These are phyloP conservation scores for Ephialtes manifestator DNA, from an alignment of 2,888 invertebrate genomes.

Conservation along the genomic window DNA sequence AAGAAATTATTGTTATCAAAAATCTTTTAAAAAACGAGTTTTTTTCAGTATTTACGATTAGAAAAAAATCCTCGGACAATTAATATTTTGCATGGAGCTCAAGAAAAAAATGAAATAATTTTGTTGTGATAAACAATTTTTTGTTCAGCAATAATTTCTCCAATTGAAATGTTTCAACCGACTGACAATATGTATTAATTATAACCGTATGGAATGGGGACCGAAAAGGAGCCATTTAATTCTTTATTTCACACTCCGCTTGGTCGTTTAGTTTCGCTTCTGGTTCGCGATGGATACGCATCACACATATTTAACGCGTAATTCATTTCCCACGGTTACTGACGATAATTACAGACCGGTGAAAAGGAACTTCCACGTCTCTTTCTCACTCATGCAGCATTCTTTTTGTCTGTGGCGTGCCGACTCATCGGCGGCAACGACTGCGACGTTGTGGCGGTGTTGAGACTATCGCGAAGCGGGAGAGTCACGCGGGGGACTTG, in stretches of 20 bases:
- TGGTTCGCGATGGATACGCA: conserved; percentile 24
- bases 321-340: conserved; percentile 85
- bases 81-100: too few species aligned
- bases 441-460: conserved; percentile 45
- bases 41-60: too few species aligned
- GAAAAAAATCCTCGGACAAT: too few species aligned
- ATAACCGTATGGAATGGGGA: not conserved
- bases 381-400: conserved; percentile 50
- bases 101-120: not conserved
- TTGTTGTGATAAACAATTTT: too few species aligned
- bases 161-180: conserved; percentile 15
- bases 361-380: conserved; percentile 61
- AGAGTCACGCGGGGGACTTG: conserved; percentile 48
- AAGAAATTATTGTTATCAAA: too few species aligned
- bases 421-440: conserved; percentile 61
- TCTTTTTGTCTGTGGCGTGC: conserved; percentile 55
- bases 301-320: conserved; percentile 78
- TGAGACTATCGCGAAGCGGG: conserved; percentile 60
- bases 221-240: not conserved
- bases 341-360: conserved; percentile 80
- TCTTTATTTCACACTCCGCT: not conserved
- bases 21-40: too few species aligned
- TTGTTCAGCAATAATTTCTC: not conserved
- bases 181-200: not conserved
- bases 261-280: conserved; percentile 1